Conservation (phyloP, 2,888 invertebrate genomes). For the Melanchra persicariae region DNA sequence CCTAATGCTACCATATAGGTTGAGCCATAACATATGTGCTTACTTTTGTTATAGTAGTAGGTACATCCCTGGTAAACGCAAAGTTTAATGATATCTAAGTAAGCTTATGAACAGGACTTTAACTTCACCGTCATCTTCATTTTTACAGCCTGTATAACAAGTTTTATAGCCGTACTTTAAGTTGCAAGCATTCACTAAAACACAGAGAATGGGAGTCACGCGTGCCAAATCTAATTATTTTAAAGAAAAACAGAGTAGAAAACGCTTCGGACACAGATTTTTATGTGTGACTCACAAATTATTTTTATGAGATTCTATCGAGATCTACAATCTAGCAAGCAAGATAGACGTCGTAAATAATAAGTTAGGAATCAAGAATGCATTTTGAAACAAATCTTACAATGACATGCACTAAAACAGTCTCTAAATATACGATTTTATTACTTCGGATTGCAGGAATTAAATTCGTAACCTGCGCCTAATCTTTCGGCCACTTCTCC, state of each 20-base stretch:
- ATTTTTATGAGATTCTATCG: slow-evolving; percentile 25
- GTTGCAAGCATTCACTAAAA: slow-evolving; percentile 9
- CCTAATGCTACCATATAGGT: too few relatives aligned
- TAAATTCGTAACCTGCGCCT: neutral
- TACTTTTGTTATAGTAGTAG: too few relatives aligned
- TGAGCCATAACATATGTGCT: too few relatives aligned
- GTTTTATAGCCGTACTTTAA: neutral
- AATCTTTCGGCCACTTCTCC: neutral
- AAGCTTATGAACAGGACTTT: neutral
- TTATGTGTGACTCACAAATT: slow-evolving; percentile 30
- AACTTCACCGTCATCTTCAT: neutral
- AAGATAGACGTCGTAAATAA: neutral
- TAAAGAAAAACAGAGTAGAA: slow-evolving; percentile 22
- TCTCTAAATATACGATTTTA: neutral
- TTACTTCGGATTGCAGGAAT: neutral
- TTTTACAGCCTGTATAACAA: neutral
- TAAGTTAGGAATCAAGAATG: neutral
- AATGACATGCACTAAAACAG: neutral
- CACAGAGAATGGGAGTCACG: neutral
- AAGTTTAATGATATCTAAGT: neutral
- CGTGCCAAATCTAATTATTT: slow-evolving; percentile 49
- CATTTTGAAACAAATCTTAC: neutral
- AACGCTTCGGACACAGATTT: slow-evolving; percentile 19
- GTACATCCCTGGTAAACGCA: too few relatives aligned
- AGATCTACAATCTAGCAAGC: slow-evolving; percentile 4